These are phyloP conservation scores for Chloropsis cyanopogon DNA, from an alignment of 2,113 vertebrate genomes.

Conservation along the genomic window DNA sequence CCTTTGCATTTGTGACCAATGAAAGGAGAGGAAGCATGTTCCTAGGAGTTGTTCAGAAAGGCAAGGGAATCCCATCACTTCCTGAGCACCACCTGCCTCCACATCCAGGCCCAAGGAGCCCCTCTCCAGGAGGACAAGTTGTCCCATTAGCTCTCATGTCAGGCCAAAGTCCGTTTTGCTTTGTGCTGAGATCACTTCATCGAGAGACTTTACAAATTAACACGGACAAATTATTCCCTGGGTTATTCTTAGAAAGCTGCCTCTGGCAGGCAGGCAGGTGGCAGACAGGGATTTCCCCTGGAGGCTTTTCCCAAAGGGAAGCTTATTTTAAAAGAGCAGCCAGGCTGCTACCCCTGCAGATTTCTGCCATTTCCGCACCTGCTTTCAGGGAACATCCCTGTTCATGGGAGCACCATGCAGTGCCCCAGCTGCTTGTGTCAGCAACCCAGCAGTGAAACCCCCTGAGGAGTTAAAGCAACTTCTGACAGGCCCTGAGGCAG, in stretches of 20 bases:
- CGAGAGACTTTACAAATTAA: constrained; percentile 69
- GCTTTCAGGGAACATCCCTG: background rate
- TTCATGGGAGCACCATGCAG: background rate
- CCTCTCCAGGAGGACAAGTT: background rate
- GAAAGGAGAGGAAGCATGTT: background rate
- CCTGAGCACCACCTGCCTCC: background rate
- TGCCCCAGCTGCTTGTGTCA: background rate
- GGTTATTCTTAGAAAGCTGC: constrained; percentile 49
- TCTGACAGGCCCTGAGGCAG: background rate
- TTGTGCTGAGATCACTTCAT: constrained; percentile 17
- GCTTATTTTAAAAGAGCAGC: background rate
- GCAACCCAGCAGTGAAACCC: background rate
- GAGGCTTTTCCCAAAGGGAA: background rate
- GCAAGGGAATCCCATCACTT: background rate
- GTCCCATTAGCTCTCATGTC: constrained; percentile 41
- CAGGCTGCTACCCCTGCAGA: background rate
- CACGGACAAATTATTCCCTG: constrained; percentile 13
- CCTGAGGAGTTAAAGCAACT: background rate
- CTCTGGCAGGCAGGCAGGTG: background rate
- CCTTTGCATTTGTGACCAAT: background rate
- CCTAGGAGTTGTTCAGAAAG: background rate
- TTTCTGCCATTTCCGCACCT: background rate
- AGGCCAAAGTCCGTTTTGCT: constrained; percentile 29
- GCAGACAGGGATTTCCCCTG: constrained; percentile 20
- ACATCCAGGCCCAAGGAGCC: background rate